Base-by-base conservation (phyloP, 2,888 invertebrate species). In the Cristatella mucedo region DNA sequence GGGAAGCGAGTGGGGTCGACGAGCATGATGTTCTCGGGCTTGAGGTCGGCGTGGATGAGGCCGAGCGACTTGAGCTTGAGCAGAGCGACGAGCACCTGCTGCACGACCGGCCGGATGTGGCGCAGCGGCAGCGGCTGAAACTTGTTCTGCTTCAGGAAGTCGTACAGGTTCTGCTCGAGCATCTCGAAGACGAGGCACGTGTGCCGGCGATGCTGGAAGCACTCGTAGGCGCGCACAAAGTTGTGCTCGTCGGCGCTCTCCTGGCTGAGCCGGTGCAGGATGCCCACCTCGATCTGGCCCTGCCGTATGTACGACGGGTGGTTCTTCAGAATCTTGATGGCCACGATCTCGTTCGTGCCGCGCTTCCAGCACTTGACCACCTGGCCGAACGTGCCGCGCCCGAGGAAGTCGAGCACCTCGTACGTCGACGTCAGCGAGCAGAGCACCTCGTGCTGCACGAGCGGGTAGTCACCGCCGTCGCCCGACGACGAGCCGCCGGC, bases 341-440 rank as follows among this genome's bases (percentile, higher is more conserved):
- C 97, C 59, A 97, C 95, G 64, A 99, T 95, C 71, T 99, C 95
- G 67, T 91, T 97, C 57, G 97, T 97, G 67, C 95, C 95, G 68
- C 95, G 93, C 72, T 99, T 97, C 95, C 97, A 97, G 71, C 97
- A 99, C 73, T 99, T 99, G 63, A 97, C 97, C 63, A 99, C 97
- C 68, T 80, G 77, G 50, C 95, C 95, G 72, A 97, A 97, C 53
- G 95, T 97, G 59, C 97, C 97, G 54, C 97, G 80, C 54, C 97
- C 97, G 62, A 99, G 77, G 72, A 97, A 99, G 73, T 97, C 95
- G 68, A 95, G 74, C 61, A 95, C 95, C 75, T 91, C 77, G 68
- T 79, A 93, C 73, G 89, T 82, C 49, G 63, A 63, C 59, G 85
- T 85, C 75, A 86, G 80, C 55, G 93, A 93, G 72, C 85, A 89